Evolutionary conservation across 2,113 vertebrate genomes (phyloP).

Genomic region (Clupea harengus): DNA sequence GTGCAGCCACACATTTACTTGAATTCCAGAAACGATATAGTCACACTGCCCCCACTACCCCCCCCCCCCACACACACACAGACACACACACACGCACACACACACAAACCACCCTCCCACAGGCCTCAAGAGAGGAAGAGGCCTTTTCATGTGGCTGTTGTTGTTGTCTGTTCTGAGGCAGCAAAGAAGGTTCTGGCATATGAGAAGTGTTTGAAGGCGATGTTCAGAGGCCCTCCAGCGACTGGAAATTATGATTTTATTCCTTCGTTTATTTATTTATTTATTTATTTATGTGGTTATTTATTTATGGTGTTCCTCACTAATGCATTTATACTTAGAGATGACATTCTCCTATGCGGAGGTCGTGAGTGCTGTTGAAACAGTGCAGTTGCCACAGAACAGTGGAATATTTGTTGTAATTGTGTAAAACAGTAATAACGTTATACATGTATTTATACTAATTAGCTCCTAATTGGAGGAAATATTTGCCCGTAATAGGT

Average conservation of each 20-base stretch:
- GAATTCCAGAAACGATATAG: conserved; percentile 13
- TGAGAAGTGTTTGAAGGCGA: not conserved
- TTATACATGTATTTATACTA: conserved; percentile 8
- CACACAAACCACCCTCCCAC: not conserved
- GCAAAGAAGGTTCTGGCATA: not conserved
- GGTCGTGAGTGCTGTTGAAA: not conserved
- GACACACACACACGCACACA: not conserved
- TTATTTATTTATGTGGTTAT: not conserved
- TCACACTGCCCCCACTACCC: not conserved
- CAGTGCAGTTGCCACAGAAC: not conserved
- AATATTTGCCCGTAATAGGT: conserved; percentile 68
- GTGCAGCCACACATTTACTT: conserved; percentile 26
- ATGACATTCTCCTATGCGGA: not conserved
- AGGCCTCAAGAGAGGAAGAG: not conserved
- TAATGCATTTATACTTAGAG: not conserved
- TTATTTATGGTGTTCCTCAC: not conserved
- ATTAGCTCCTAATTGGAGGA: conserved; percentile 53
- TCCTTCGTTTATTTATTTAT: not conserved
- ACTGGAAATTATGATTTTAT: not conserved
- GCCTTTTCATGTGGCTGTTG: not conserved
- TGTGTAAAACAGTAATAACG: not conserved
- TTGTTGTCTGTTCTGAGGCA: conserved; percentile 10
- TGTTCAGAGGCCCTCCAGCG: not conserved
- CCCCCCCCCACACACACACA: not conserved
- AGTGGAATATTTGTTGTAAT: not conserved